Percentiles rank a stretch among this genome's conserved stretches.
phyloP scores from a whole-genome alignment of 2,113 vertebrate genomes.

The Thryonomys swinderianus region DNA sequence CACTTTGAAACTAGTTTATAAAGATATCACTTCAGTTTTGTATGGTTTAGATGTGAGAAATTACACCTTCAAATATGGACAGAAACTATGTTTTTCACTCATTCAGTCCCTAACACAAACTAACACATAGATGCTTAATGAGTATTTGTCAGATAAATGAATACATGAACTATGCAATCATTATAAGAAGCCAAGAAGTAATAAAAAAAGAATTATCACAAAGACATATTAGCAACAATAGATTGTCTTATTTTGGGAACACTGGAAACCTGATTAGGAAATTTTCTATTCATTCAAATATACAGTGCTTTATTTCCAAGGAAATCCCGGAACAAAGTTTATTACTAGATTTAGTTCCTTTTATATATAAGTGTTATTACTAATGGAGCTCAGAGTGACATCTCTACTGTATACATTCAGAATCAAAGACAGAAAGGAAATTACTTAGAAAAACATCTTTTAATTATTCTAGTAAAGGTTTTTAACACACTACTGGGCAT shows the following conservation, averaged over 20 bases:
- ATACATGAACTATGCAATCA: background rate
- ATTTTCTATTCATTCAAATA: background rate
- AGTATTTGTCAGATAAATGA: background rate
- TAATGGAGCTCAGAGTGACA: background rate
- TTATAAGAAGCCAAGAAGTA: background rate
- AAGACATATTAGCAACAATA: background rate
- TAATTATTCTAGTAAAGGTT: background rate
- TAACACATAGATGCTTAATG: background rate
- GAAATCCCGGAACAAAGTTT: slow-evolving; percentile 41
- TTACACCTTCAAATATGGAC: background rate
- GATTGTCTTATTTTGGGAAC: background rate
- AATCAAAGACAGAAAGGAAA: slow-evolving; percentile 13
- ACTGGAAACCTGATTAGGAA: background rate
- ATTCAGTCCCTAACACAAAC: background rate
- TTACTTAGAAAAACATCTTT: background rate
- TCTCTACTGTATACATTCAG: background rate
- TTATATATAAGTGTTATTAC: background rate
- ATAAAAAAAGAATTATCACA: background rate
- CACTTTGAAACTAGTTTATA: background rate
- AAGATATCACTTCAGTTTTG: background rate
- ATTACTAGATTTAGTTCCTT: background rate
- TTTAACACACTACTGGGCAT: background rate
- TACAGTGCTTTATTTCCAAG: background rate
- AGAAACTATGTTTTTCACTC: background rate
- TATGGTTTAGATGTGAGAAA: background rate